Evolutionary conservation across 2,113 vertebrate genomes (phyloP).

Genomic region (Struthio camelus): DNA sequence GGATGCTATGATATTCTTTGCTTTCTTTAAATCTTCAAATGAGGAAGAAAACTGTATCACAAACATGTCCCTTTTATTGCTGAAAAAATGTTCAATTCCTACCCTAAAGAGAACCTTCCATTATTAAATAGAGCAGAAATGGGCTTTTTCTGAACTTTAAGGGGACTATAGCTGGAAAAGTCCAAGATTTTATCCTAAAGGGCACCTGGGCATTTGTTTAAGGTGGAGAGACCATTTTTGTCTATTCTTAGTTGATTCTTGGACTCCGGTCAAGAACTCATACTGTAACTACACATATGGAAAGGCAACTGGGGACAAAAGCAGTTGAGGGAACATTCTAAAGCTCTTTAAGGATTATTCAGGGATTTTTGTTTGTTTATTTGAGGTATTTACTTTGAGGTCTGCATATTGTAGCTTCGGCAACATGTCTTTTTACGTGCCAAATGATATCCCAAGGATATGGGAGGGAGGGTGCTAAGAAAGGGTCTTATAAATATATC

Average conservation of each 20-base stretch:
- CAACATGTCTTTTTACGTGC: background rate
- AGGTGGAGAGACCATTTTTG: background rate
- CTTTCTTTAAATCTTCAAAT: background rate
- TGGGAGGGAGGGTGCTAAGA: background rate
- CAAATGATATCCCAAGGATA: background rate
- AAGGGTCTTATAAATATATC: slow-evolving; percentile 35
- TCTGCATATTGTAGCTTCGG: background rate
- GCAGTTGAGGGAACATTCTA: background rate
- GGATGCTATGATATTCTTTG: background rate
- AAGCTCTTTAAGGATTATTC: background rate
- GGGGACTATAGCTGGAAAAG: background rate
- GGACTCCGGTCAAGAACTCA: background rate
- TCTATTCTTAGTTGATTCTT: background rate
- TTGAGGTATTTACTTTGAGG: background rate
- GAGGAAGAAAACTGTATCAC: background rate
- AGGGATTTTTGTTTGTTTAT: background rate
- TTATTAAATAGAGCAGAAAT: background rate
- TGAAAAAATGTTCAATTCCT: background rate
- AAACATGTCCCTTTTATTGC: background rate
- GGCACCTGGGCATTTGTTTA: background rate
- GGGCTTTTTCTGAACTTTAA: background rate
- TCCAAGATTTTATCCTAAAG: background rate
- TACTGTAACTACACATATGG: background rate
- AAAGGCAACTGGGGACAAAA: background rate
- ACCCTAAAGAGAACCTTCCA: background rate